phyloP scores from a whole-genome alignment of 1,140 invertebrate species.

The Drosophila serrata region DNA sequence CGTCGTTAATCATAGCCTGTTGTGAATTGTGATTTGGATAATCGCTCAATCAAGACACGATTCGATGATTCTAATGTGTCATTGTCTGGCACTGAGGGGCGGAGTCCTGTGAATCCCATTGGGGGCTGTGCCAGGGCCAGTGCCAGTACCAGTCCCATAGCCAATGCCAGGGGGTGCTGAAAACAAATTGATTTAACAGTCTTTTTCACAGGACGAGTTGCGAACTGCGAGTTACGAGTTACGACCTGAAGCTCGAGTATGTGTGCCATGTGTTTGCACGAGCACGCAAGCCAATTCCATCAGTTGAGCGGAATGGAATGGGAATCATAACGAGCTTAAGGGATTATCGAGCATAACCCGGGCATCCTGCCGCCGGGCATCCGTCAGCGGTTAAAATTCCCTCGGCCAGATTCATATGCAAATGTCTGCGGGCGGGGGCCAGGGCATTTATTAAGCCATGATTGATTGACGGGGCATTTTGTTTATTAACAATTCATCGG shows the following conservation, averaged over 20 bases:
- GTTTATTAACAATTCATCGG: constrained; percentile 55
- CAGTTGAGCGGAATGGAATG: constrained; percentile 32
- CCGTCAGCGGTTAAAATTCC: constrained; percentile 10
- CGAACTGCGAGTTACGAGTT: constrained; percentile 17
- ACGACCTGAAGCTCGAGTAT: constrained; percentile 16
- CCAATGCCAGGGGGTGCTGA: constrained; percentile 41
- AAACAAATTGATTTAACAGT: constrained; percentile 79
- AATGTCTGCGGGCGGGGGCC: constrained; percentile 26
- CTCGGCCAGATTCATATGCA: constrained; percentile 38
- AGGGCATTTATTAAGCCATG: constrained; percentile 45
- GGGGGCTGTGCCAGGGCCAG: constrained; percentile 3
- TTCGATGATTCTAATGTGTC: constrained; percentile 61
- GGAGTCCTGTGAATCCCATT: constrained; percentile 3
- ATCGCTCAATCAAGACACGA: constrained; percentile 74
- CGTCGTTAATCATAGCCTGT: constrained; percentile 49
- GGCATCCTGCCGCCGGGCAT: constrained; percentile 12
- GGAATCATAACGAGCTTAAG: constrained; percentile 64
- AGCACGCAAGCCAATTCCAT: constrained; percentile 70
- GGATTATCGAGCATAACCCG: constrained; percentile 53
- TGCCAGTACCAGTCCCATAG: neutral
- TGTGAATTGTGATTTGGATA: constrained; percentile 63
- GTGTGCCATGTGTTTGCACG: constrained; percentile 26
- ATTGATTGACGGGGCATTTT: constrained; percentile 46
- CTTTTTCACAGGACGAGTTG: constrained; percentile 41
- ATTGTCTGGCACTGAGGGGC: constrained; percentile 50